Conservation (phyloP, 2,797 vertebrate genomes). For the Spea hammondii region DNA sequence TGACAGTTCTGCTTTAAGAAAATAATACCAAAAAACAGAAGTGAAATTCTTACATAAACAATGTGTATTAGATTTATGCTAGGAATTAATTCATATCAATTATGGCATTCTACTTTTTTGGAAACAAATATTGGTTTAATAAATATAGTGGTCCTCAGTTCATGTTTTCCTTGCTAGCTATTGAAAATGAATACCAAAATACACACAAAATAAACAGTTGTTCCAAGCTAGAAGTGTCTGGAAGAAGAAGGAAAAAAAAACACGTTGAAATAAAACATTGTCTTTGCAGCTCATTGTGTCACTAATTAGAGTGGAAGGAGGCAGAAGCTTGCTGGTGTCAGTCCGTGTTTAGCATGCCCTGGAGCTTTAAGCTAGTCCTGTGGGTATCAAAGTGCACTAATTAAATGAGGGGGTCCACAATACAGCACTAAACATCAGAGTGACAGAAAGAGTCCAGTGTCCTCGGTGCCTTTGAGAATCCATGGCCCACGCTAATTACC, state of each 20-base stretch:
- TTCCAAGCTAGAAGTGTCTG: slow-evolving; percentile 79
- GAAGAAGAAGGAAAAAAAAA: slow-evolving; percentile 62
- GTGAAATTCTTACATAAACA: too few species aligned
- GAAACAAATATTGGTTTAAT: neutral
- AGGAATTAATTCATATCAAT: too few species aligned
- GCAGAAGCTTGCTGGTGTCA: slow-evolving; percentile 90
- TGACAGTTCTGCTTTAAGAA: too few species aligned
- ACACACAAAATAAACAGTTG: slow-evolving; percentile 87
- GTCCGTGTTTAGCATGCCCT: slow-evolving; percentile 98
- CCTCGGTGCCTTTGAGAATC: slow-evolving; percentile 96
- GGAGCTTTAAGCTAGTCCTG: slow-evolving; percentile 93
- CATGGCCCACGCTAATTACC: slow-evolving; percentile 96
- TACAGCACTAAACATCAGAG: slow-evolving; percentile 90
- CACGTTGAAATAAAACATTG: slow-evolving; percentile 79
- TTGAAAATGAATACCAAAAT: slow-evolving; percentile 99
- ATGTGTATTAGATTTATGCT: too few species aligned
- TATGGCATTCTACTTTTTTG: too few species aligned
- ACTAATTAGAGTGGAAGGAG: slow-evolving; percentile 98
- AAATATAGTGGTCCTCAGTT: slow-evolving; percentile 59
- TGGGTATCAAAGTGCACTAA: slow-evolving; percentile 99
- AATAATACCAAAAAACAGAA: too few species aligned
- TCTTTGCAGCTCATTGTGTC: slow-evolving; percentile 84
- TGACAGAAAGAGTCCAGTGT: slow-evolving; percentile 81
- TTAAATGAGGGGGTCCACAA: slow-evolving; percentile 96
- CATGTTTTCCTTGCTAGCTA: slow-evolving; percentile 78